Conservation (phyloP, 2,888 invertebrate genomes). For the Macrosoma leucophasiata region DNA sequence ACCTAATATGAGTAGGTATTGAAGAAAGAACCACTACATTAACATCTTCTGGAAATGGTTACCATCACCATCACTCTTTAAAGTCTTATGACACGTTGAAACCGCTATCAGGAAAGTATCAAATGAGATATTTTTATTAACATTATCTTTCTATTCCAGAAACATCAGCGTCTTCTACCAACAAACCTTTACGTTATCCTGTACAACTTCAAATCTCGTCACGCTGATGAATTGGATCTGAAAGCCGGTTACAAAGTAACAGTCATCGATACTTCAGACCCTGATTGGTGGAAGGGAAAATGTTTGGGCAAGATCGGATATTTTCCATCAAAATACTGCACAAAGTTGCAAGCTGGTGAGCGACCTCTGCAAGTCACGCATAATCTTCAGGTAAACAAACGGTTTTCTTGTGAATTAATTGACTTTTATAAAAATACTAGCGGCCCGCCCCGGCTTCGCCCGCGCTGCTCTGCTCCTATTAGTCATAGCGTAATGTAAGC, state of each 20-base stretch:
- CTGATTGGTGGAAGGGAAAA: constrained; percentile 98
- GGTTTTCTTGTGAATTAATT: no score
- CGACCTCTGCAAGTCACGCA: constrained; percentile 89
- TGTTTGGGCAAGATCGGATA: constrained; percentile 93
- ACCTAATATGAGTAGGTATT: no score
- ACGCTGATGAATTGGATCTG: constrained; percentile 94
- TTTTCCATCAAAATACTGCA: constrained; percentile 96
- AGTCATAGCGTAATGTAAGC: no score
- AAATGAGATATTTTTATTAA: no score
- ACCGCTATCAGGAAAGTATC: no score
- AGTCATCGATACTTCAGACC: constrained; percentile 94
- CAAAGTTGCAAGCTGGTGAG: constrained; percentile 92
- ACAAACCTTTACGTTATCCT: constrained; percentile 95
- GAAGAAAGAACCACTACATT: no score
- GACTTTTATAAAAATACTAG: no score
- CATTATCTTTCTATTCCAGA: constrained; percentile 65
- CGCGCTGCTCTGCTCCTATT: no score
- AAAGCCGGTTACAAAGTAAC: constrained; percentile 94
- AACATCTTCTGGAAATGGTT: no score
- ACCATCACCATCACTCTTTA: no score
- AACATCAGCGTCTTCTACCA: constrained; percentile 88
- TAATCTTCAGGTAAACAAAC: constrained; percentile 66
- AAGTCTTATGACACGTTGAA: no score
- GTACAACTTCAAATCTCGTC: constrained; percentile 96
- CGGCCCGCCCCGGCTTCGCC: no score